Conservation (phyloP, 1,140 invertebrate genomes). For the Ditylenchus dipsaci region DNA sequence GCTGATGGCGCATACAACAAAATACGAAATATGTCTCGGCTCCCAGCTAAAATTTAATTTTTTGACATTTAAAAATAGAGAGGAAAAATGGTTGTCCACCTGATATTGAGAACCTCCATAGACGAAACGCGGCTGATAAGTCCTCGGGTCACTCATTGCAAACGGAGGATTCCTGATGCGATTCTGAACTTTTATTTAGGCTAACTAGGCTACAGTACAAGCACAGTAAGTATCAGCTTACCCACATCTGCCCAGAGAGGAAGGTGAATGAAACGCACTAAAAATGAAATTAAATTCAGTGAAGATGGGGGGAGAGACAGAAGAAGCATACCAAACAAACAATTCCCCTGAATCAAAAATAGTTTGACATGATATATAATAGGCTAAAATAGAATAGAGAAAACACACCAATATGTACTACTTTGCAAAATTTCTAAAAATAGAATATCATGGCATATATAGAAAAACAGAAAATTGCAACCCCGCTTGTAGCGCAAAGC, state of each 20-base stretch:
- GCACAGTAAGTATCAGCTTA: constrained; percentile 1
- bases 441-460: too few species aligned
- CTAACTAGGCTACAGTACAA: constrained; percentile 79
- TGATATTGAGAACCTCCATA: constrained; percentile 65
- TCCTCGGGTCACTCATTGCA: constrained; percentile 49
- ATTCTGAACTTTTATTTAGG: constrained; percentile 99
- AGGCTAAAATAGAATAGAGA: too few species aligned
- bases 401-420: too few species aligned
- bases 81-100: constrained; percentile 1
- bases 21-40: constrained; percentile 95
- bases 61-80: background rate
- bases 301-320: too few species aligned
- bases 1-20: constrained; percentile 84
- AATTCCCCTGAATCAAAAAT: too few species aligned
- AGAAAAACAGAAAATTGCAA: too few species aligned
- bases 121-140: constrained; percentile 60
- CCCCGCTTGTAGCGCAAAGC: too few species aligned
- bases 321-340: too few species aligned
- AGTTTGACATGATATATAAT: too few species aligned
- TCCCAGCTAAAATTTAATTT: constrained; percentile 73
- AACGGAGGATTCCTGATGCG: constrained; percentile 93
- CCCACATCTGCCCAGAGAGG: background rate
- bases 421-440: too few species aligned
- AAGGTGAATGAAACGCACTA: too few species aligned
- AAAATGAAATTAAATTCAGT: too few species aligned